Percentiles rank a stretch among this genome's conserved stretches.
These are phyloP conservation scores for Gephyroberyx darwinii DNA, from an alignment of 2,797 vertebrate species.

Conservation along the genomic window DNA sequence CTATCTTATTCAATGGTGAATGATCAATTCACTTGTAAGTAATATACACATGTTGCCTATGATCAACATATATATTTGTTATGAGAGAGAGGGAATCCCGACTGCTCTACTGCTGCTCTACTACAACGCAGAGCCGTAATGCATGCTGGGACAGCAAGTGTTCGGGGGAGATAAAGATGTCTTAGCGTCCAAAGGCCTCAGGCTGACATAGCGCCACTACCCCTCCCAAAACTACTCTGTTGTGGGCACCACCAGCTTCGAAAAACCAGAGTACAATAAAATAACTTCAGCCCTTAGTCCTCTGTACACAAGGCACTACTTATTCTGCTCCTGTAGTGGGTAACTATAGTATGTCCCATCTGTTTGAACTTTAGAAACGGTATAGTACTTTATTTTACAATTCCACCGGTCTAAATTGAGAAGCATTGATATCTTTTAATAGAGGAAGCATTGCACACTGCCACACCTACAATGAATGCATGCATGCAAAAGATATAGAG, in stretches of 20 bases:
- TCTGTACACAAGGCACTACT: no score
- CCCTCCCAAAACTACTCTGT: conserved; percentile 62
- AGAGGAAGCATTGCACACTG: conserved; percentile 1
- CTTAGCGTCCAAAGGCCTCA: conserved; percentile 53
- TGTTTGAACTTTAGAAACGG: no score
- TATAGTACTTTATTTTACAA: background rate
- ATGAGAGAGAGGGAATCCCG: conserved; percentile 40
- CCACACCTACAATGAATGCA: background rate
- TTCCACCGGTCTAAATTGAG: background rate
- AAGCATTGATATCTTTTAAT: background rate
- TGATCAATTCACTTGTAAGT: background rate
- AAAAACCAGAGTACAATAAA: background rate
- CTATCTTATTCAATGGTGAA: background rate
- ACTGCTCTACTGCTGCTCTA: conserved; percentile 10
- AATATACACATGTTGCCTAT: background rate
- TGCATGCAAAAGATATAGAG: conserved; percentile 10
- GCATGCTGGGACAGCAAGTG: conserved; percentile 61
- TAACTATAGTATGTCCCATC: no score
- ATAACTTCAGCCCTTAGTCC: background rate
- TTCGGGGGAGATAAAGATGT: conserved; percentile 73
- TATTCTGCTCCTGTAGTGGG: no score
- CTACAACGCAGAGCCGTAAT: conserved; percentile 6
- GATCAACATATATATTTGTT: background rate
- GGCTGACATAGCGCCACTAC: conserved; percentile 43
- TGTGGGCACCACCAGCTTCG: conserved; percentile 13